Conservation (phyloP, 1,140 invertebrate genomes). For the Ectropis grisescens region DNA sequence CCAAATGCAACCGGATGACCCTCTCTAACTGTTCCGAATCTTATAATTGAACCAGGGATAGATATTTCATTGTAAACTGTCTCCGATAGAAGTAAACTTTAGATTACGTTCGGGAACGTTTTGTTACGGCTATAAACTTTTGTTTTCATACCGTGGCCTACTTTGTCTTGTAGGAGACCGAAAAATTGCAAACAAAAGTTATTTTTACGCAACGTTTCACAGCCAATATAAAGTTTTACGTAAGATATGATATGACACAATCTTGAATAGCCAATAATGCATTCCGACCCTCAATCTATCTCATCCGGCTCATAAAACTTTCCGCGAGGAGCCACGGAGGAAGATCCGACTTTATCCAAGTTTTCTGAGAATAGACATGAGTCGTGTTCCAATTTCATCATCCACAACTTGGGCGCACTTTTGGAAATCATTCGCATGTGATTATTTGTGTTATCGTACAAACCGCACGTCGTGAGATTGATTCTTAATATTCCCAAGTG, state of each 20-base stretch:
- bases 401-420: constrained; percentile 11
- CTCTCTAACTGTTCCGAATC: no score
- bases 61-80: no score
- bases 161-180: no score
- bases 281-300: constrained; percentile 49
- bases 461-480: no score
- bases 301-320: constrained; percentile 53
- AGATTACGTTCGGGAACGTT: no score
- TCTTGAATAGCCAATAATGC: constrained; percentile 48
- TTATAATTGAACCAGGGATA: no score
- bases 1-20: background rate
- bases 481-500: no score
- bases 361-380: constrained; percentile 28
- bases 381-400: constrained; percentile 23
- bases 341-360: constrained; percentile 34
- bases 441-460: no score
- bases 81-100: no score
- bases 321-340: constrained; percentile 30
- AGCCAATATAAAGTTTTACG: constrained; percentile 16
- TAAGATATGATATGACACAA: constrained; percentile 29
- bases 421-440: background rate
- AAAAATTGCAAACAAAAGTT: background rate
- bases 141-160: no score
- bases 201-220: constrained; percentile 4
- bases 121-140: no score